Evolutionary conservation across 2,113 vertebrate genomes (phyloP), one percentile per base, ranked within the genome.

Genomic region (Peromyscus polionotus): DNA sequence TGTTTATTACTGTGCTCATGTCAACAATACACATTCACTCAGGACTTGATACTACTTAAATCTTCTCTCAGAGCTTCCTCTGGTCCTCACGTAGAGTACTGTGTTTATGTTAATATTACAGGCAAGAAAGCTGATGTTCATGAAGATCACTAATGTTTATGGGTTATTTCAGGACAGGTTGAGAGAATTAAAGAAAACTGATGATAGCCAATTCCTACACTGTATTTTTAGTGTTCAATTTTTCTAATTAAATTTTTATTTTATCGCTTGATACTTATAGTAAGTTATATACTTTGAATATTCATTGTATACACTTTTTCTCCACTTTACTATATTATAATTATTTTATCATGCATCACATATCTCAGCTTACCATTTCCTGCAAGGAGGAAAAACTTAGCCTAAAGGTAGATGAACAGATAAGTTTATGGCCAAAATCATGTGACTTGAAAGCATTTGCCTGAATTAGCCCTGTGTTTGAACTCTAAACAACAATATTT

Each of bases 191-290:
- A 94, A 67, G 33, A 80, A 73, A 88, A 76, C 36, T 90, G 31
- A 7, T 54, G 22, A 24, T 54, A n/a, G 1, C 1, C 0, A 28
- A 51, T 42, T 63, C 12, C 7, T 90, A n/a, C 1, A 77, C 2
- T 54, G 90, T 59, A 57, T 77, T 36, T 93, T 92, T 83, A 42
- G 2, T 8, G 2, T 5, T 93, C 45, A 72, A 84, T 61, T 2
- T 79, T 97, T 73, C 13, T 80, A 20, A 80, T 92, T 67, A 12
- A 90, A 84, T 4, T 26, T 4, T 93, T 68, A 28, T 14, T 96
- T 95, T 94, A 91, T 42, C 26, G 61, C 1, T 26, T 54, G 9
- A 90, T 81, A 16, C 1, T 79, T 61, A 36, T 51, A 31, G 4
- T 63, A 83, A 83, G 9, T 24, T 16, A 24, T 73, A 10, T 6